A percentile compares a stretch with the other conserved stretches of the same genome.
Conservation (phyloP, 2,797 vertebrate species). For the Sorex maritimensis region DNA sequence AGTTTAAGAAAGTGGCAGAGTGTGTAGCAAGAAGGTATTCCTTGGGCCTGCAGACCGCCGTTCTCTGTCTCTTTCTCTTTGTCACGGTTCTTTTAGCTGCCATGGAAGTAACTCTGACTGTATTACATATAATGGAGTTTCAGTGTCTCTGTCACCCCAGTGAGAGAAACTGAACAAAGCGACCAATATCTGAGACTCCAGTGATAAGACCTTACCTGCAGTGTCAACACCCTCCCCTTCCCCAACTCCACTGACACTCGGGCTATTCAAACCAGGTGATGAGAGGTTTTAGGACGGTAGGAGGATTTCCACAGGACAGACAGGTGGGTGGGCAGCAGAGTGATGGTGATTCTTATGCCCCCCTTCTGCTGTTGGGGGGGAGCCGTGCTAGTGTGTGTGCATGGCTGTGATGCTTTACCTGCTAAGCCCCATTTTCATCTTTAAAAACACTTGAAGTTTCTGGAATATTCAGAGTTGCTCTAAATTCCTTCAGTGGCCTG, state of each 20-base stretch:
- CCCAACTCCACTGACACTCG: not conserved
- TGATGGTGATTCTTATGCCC: not conserved
- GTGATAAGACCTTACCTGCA: not conserved
- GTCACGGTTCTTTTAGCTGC: not conserved
- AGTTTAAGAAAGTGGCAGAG: not conserved
- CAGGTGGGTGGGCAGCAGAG: not conserved
- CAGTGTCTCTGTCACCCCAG: conserved; percentile 14
- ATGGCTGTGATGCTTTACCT: no score
- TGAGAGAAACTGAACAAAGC: conserved; percentile 31
- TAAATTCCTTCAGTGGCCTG: not conserved
- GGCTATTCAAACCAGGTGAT: not conserved
- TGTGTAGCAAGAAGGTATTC: not conserved
- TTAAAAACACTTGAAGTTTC: no score
- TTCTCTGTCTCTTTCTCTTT: not conserved
- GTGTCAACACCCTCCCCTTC: not conserved
- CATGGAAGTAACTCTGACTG: not conserved
- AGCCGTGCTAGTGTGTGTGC: not conserved
- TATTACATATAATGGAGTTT: not conserved
- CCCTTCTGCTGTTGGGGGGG: not conserved
- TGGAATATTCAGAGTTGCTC: not conserved
- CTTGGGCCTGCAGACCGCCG: not conserved
- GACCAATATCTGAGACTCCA: conserved; percentile 6
- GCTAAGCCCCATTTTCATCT: not conserved
- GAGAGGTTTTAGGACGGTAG: not conserved
- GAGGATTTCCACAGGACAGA: not conserved